Evolutionary conservation across 1,140 invertebrate genomes (phyloP), one percentile per base, ranked within the genome.

Genomic region (Nylanderia fulva): DNA sequence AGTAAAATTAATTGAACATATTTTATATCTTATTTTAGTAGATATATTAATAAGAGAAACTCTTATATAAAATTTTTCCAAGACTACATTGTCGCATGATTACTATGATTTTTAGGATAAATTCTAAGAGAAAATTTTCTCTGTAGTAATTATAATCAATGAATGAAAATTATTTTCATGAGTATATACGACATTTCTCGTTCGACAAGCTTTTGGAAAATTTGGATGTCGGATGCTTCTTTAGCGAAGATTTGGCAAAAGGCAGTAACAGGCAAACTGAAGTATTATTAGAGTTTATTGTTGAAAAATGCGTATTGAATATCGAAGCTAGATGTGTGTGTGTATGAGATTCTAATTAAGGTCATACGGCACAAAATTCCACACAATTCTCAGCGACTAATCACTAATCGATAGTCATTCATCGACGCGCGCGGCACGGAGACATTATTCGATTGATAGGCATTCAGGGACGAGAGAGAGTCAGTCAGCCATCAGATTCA

Each of bases 321-420:
- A 60, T 39, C 15, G 21, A n/a, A 27, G n/a, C 52, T 33, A 29
- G 11, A 29, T n/a, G 24, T 42, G 69, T n/a, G 24, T 42, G 69
- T 27, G 21, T 39, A 63, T 64, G 27, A 61, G 61, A 61, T 60
- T n/a, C 15, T 74, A 61, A 84, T 84, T 61, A 75, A 75, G 71
- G 56, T 64, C 56, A 84, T 18, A 9, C n/a, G 39, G 39, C 52
- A 39, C 36, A 72, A 75, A 63, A 64, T 29, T n/a, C 15, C 21
- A 33, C 29, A 61, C 24, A 29, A 60, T 68, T 68, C 45, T 21
- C 60, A 21, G 15, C 64, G 18, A 58, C 33, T 71, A 71, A 80
- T 80, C 66, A 71, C 64, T 80, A 68, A 80, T 80, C 77, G 33
- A 80, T 80, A 71, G 56, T 52, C 77, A 71, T 64, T 64, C 39